A percentile compares a stretch with the other conserved stretches of the same genome.
Evolutionary conservation across 2,888 invertebrate genomes (phyloP).

Genomic region (Chloromyia formosa): DNA sequence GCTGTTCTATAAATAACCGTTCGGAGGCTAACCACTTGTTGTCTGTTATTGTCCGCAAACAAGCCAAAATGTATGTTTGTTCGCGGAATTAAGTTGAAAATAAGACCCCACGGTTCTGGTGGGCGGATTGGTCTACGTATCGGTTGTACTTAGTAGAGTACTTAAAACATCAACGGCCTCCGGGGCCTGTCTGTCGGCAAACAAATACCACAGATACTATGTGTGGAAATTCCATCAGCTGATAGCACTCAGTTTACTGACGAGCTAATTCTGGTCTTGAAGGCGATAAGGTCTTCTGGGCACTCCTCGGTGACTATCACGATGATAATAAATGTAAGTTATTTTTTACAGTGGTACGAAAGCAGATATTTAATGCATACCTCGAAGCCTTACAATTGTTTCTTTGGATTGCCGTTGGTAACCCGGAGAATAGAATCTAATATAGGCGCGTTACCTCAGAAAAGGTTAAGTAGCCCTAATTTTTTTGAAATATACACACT

Average conservation of each 20-base stretch:
- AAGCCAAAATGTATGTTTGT: slow-evolving; percentile 2
- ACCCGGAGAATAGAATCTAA: no score
- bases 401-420: no score
- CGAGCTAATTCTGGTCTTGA: not conserved
- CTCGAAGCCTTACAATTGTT: no score
- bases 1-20: slow-evolving; percentile 12
- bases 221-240: slow-evolving; percentile 27
- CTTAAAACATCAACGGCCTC: not conserved
- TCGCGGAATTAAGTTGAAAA: not conserved
- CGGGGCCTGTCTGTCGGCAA: not conserved
- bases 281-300: not conserved
- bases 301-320: not conserved
- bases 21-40: slow-evolving; percentile 12
- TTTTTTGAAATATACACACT: no score
- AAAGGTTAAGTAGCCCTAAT: no score
- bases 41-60: slow-evolving; percentile 7
- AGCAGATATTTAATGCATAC: no score
- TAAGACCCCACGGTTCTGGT: slow-evolving; percentile 2
- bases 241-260: slow-evolving; percentile 13
- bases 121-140: not conserved
- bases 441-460: no score
- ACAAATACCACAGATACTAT: not conserved
- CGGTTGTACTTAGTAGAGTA: not conserved
- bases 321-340: not conserved
- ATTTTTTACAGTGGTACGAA: no score